Percentiles rank a stretch among this genome's conserved stretches.
Evolutionary conservation across 2,113 vertebrate species (phyloP).

Genomic region (Equus przewalskii): DNA sequence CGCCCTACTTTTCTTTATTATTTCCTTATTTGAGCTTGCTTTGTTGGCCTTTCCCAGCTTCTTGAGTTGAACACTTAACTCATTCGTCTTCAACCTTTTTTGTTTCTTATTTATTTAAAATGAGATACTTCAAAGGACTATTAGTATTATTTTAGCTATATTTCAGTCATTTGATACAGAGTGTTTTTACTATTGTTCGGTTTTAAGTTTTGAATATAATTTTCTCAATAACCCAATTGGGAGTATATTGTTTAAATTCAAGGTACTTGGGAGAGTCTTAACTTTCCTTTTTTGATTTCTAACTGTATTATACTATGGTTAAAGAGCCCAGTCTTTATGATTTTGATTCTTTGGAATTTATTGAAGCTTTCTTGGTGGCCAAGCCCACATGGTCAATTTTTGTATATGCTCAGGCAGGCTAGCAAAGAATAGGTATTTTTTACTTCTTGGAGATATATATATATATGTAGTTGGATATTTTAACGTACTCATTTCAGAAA

Average conservation of each 20-base stretch:
- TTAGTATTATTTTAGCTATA: not conserved
- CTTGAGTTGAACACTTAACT: not conserved
- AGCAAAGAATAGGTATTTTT: not conserved
- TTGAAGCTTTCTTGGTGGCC: not conserved
- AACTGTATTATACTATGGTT: not conserved
- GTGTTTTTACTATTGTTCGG: not conserved
- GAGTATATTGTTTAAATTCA: not conserved
- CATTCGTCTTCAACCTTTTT: conserved; percentile 1
- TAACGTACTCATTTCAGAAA: not conserved
- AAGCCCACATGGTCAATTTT: not conserved
- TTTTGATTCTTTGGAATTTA: not conserved
- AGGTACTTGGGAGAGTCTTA: not conserved
- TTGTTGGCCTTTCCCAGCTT: not conserved
- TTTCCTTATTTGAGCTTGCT: not conserved
- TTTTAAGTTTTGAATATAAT: not conserved
- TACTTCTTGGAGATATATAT: not conserved
- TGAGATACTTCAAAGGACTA: not conserved
- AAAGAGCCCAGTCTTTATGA: not conserved
- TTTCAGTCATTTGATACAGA: not conserved
- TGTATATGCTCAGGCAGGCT: not conserved
- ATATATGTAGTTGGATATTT: not conserved
- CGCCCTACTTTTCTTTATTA: not conserved
- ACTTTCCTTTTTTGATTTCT: not conserved
- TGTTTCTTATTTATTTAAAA: conserved; percentile 5
- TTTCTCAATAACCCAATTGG: not conserved